Conservation (phyloP, 2,888 invertebrate species). For the Ormyrus labotus region DNA sequence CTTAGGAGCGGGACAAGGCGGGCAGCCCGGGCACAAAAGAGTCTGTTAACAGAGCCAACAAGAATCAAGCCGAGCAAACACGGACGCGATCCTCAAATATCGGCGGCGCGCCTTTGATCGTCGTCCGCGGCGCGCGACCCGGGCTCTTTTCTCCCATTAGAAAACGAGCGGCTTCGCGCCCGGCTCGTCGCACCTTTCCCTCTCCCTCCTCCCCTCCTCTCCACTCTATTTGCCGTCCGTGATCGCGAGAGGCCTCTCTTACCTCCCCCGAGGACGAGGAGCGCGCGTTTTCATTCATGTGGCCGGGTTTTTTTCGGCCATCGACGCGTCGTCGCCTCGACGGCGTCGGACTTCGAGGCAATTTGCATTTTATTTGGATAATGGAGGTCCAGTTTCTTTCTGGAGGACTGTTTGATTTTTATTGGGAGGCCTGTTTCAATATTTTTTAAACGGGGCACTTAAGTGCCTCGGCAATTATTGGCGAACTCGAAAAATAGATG, state of each 20-base stretch:
- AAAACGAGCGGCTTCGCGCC: slow-evolving; percentile 61
- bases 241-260: slow-evolving; percentile 38
- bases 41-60: slow-evolving; percentile 72
- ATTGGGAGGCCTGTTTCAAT: background rate
- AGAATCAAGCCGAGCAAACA: slow-evolving; percentile 73
- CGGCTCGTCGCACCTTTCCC: slow-evolving; percentile 48
- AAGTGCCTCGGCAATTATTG: slow-evolving; percentile 12
- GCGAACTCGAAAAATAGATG: background rate
- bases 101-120: slow-evolving; percentile 69
- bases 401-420: background rate
- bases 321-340: too few species aligned
- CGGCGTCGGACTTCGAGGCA: background rate
- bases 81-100: slow-evolving; percentile 72
- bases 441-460: slow-evolving; percentile 25
- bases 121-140: slow-evolving; percentile 51
- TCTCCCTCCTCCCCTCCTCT: slow-evolving; percentile 15
- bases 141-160: slow-evolving; percentile 60
- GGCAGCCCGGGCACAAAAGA: slow-evolving; percentile 58
- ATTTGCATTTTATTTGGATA: slow-evolving; percentile 36
- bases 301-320: background rate
- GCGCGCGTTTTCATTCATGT: slow-evolving; percentile 34
- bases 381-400: background rate
- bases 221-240: slow-evolving; percentile 32
- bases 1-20: slow-evolving; percentile 14
- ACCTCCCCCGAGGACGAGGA: background rate